Evolutionary conservation across 2,888 invertebrate genomes (phyloP).

Genomic region (Drosophila affinis): DNA sequence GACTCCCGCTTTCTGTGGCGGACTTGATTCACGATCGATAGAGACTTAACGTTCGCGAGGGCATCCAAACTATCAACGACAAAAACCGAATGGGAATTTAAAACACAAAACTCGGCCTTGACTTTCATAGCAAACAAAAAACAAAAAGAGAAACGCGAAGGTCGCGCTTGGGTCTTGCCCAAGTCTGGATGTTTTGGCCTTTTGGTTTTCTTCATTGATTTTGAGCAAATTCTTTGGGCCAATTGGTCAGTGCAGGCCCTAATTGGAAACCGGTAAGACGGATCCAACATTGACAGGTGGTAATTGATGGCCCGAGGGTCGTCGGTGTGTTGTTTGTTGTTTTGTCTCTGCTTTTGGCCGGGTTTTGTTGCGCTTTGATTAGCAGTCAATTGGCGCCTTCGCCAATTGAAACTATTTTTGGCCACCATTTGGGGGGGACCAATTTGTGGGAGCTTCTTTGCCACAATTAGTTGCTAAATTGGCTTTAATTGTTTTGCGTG

Average conservation of each 20-base stretch:
- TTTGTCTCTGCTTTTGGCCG: conserved; percentile 6
- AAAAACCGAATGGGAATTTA: conserved; percentile 24
- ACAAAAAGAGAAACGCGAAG: conserved; percentile 2
- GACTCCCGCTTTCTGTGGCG: not conserved
- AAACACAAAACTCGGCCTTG: conserved; percentile 24
- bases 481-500: conserved; percentile 4
- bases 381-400: conserved; percentile 25
- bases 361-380: conserved; percentile 16
- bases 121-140: conserved; percentile 30
- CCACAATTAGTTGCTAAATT: not conserved
- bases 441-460: not conserved
- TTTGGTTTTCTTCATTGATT: conserved; percentile 12
- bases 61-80: not conserved
- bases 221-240: conserved; percentile 26
- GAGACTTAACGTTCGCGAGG: not conserved
- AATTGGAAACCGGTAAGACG: conserved; percentile 32
- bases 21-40: not conserved
- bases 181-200: conserved; percentile 10
- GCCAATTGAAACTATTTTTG: conserved; percentile 8
- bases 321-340: not conserved
- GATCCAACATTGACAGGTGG: conserved; percentile 56
- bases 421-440: not conserved
- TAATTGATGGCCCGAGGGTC: conserved; percentile 62
- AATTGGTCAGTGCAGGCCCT: conserved; percentile 6
- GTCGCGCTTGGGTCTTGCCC: conserved; percentile 19